A percentile compares a stretch with the other conserved stretches of the same genome.
Conservation (phyloP, 2,113 vertebrate species). For the Pseudopodoces humilis region DNA sequence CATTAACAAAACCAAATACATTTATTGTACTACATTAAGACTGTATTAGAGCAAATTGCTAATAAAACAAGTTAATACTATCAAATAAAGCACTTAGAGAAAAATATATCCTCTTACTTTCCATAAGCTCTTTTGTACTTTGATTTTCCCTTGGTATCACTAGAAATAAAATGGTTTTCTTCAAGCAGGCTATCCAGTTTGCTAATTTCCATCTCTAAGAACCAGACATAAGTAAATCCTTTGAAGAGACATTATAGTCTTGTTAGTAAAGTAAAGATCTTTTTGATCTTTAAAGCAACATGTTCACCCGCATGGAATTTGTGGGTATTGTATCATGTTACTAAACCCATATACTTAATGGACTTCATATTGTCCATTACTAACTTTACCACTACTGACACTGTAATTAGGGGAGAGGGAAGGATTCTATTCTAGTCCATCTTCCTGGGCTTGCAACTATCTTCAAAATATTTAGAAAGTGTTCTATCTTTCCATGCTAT, state of each 20-base stretch:
- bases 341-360: constrained; percentile 21
- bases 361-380: neutral
- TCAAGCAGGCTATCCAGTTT: constrained; percentile 28
- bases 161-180: constrained; percentile 32
- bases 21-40: constrained; percentile 52
- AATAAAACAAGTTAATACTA: constrained; percentile 62
- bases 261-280: neutral
- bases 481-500: neutral
- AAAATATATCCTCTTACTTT: constrained; percentile 22
- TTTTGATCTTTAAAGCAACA: constrained; percentile 45
- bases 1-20: constrained; percentile 58
- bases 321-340: constrained; percentile 21
- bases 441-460: neutral
- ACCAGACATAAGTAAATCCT: neutral
- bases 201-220: constrained; percentile 34
- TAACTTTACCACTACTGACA: neutral
- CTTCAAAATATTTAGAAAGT: neutral
- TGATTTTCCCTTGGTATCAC: constrained; percentile 47
- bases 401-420: neutral
- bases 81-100: constrained; percentile 42
- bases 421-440: neutral
- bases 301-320: neutral
- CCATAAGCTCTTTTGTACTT: constrained; percentile 6
- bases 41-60: constrained; percentile 51
- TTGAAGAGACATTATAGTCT: constrained; percentile 20